Conservation (phyloP, 2,888 invertebrate genomes). For the Lypha dubia region DNA sequence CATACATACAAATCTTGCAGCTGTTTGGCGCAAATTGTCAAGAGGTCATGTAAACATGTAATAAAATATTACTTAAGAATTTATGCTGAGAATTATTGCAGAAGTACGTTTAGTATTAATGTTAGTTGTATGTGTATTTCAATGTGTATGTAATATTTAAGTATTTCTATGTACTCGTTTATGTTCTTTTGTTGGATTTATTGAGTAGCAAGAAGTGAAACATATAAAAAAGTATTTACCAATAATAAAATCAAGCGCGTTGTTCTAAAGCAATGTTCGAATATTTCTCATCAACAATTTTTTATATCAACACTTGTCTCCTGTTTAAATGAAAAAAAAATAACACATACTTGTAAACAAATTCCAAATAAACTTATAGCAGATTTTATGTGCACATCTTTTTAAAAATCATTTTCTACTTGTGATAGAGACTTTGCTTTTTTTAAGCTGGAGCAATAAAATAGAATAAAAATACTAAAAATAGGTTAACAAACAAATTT, state of each 20-base stretch:
- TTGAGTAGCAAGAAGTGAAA: constrained; percentile 40
- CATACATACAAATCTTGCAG: constrained; percentile 53
- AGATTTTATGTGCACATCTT: constrained; percentile 50
- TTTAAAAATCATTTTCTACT: constrained; percentile 30
- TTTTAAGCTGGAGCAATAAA: constrained; percentile 50
- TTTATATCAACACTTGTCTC: constrained; percentile 51
- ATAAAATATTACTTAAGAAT: constrained; percentile 68
- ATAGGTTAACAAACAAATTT: constrained; percentile 68
- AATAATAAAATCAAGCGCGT: constrained; percentile 48
- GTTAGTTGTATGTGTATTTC: not conserved
- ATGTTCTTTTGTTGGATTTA: constrained; percentile 15
- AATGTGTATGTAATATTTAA: constrained; percentile 13
- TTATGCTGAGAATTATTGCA: constrained; percentile 60
- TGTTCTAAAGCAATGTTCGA: no score
- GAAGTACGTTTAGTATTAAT: not conserved
- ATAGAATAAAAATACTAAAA: constrained; percentile 47
- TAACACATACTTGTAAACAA: constrained; percentile 46
- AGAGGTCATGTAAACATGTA: constrained; percentile 69
- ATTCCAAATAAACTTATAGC: constrained; percentile 66
- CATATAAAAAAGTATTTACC: constrained; percentile 61
- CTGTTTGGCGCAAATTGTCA: constrained; percentile 71
- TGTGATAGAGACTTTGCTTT: constrained; percentile 28
- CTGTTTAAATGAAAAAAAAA: constrained; percentile 45
- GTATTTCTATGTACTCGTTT: not conserved
- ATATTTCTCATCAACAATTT: constrained; percentile 19